Conservation (phyloP, 2,113 vertebrate genomes). For the Vimba vimba region DNA sequence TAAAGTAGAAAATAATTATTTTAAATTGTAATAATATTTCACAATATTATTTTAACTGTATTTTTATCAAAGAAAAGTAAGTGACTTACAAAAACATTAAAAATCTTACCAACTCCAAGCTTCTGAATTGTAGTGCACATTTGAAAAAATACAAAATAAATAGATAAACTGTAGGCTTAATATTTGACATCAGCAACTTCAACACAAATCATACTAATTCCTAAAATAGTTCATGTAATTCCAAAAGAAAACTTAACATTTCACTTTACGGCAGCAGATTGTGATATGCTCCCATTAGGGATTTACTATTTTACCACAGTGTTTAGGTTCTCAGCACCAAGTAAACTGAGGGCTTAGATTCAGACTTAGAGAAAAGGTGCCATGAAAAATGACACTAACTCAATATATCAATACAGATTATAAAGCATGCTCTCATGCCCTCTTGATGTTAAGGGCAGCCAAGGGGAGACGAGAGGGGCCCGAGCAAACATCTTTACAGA, state of each 20-base stretch:
- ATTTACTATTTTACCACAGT: background rate
- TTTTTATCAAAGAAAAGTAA: too few species aligned
- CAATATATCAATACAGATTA: slow-evolving; percentile 10
- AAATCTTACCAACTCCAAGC: too few species aligned
- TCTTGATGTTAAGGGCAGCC: background rate
- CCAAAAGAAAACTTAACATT: background rate
- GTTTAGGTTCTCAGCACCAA: background rate
- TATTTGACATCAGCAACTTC: background rate
- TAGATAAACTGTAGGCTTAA: background rate
- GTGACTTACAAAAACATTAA: too few species aligned
- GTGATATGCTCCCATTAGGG: background rate
- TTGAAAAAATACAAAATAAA: background rate
- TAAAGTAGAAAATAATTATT: too few species aligned
- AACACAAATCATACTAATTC: background rate
- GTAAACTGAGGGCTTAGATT: background rate
- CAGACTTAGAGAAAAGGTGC: background rate
- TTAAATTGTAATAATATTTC: too few species aligned
- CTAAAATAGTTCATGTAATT: background rate
- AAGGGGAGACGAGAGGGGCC: background rate
- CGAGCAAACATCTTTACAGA: background rate
- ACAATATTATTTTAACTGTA: too few species aligned
- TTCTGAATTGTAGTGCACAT: too few species aligned
- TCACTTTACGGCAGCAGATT: background rate
- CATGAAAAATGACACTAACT: slow-evolving; percentile 1
- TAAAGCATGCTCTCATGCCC: background rate